Evolutionary conservation across 2,797 vertebrate genomes (phyloP).

Genomic region (Antrozous pallidus): DNA sequence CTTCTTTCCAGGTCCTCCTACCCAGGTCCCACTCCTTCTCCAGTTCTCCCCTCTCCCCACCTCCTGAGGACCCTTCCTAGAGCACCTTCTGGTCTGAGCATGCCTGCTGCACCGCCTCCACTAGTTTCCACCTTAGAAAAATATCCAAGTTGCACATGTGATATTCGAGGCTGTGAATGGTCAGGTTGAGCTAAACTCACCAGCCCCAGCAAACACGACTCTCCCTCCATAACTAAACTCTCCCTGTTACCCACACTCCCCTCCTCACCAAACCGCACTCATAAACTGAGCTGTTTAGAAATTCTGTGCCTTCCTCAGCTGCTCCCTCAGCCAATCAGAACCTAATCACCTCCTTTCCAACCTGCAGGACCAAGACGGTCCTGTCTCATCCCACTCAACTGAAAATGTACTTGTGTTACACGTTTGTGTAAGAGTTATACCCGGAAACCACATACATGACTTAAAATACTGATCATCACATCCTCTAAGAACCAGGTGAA

Average conservation of each 20-base stretch:
- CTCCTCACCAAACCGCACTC: not conserved
- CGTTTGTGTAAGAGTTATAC: too few relatives aligned
- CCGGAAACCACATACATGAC: too few relatives aligned
- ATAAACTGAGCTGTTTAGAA: accelerated
- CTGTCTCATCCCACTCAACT: too few relatives aligned
- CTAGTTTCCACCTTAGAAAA: not conserved
- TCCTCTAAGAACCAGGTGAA: too few relatives aligned
- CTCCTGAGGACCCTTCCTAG: not conserved
- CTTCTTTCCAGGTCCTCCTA: not conserved
- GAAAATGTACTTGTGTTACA: too few relatives aligned
- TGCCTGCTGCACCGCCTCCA: not conserved
- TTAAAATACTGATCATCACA: too few relatives aligned
- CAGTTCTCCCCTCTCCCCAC: accelerated
- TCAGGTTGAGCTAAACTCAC: too few relatives aligned
- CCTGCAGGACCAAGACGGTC: too few relatives aligned
- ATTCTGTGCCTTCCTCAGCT: not conserved
- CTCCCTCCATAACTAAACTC: not conserved
- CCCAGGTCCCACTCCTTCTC: accelerated
- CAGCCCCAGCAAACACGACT: not conserved
- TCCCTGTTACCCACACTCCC: too few relatives aligned
- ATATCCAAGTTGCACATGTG: not conserved
- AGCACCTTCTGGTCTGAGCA: not conserved
- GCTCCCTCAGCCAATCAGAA: too few relatives aligned
- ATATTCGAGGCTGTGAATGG: not conserved
- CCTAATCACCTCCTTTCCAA: not conserved